A percentile compares a stretch with the other conserved stretches of the same genome.
phyloP scores from a whole-genome alignment of 2,888 invertebrate genomes.

The Hirtodrosophila trivittata region DNA sequence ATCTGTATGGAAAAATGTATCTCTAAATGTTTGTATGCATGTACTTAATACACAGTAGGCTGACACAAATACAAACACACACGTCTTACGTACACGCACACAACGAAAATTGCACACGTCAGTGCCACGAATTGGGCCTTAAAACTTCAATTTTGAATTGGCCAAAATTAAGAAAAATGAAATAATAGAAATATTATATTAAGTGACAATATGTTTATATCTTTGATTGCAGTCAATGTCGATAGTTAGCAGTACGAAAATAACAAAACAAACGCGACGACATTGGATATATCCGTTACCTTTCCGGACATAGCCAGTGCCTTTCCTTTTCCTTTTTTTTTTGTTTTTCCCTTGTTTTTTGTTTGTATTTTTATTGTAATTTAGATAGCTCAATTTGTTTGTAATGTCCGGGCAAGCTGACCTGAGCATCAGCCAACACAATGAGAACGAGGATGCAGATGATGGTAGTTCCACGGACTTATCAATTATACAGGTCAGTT shows the following conservation, averaged over 20 bases:
- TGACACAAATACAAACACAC: conserved; percentile 15
- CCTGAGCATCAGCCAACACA: conserved; percentile 31
- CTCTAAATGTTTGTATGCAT: conserved; percentile 1
- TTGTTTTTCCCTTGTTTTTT: conserved; percentile 4
- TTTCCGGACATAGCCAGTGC: conserved; percentile 59
- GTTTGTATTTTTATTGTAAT: conserved; percentile 15
- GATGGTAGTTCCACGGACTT: conserved; percentile 49
- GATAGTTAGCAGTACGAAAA: conserved; percentile 59
- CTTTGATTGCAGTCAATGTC: conserved; percentile 67
- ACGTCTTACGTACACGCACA: conserved; percentile 35
- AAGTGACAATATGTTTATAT: conserved; percentile 18
- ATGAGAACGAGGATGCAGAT: conserved; percentile 49
- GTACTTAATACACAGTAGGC: conserved; percentile 1
- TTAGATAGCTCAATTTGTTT: conserved; percentile 45
- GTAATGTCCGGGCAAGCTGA: conserved; percentile 33
- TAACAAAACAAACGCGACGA: conserved; percentile 49
- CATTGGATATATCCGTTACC: conserved; percentile 59
- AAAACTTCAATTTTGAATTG: conserved; percentile 22
- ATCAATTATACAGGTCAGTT: conserved; percentile 46
- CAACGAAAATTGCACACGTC: conserved; percentile 67
- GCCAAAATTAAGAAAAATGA: conserved; percentile 8
- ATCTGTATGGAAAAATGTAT: background rate
- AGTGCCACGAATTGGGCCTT: conserved; percentile 64
- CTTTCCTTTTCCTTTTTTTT: conserved; percentile 18
- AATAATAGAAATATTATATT: conserved; percentile 11